Base-by-base conservation (phyloP, 2,113 vertebrate species). In the Corythaeola cristata region DNA sequence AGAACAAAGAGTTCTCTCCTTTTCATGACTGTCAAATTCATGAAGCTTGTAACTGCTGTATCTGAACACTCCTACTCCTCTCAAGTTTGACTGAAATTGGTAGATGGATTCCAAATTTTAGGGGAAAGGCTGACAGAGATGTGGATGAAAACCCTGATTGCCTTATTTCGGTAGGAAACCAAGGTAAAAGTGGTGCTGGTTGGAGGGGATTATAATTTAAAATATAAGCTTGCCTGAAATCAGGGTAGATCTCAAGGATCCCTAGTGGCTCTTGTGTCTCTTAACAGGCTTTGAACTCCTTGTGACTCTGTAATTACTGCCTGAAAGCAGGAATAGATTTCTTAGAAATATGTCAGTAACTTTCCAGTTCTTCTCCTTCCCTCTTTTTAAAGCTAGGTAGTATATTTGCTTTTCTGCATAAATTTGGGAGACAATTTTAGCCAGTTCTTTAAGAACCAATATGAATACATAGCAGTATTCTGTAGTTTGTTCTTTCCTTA, bases 221-320 rank as follows among this genome's bases (percentile, higher is more conserved):
- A 94, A 90, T 71, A 67, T 3, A 68, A 88, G 44, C 35, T 72
- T 80, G 56, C 41, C 76, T 37, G 0, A 93, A 92, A 83, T 86
- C 60, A 68, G 88, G 60, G 50, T 71, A 90, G 64, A 93, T 89
- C 49, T 86, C 60, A 63, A 78, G 73, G 68, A 81, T 95, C 90
- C 92, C 96, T 47, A 50, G 89, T 90, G 94, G 33, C 80, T 89
- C n/a, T 56, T 52, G 35, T 71, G 64, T 81, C 76, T 97, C 86
- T 86, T 77, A 83, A 74, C 80, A 94, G 76, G 76, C 93, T 95
- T 95, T 90, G 93, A 96, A 93, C 90, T 91, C 55, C 72, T 83
- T 35, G 50, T 94, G 93, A 85, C 90, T 96, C 69, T 90, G 55
- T 93, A 95, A 94, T 96, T 96, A 90, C 71, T 91, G 80, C 76